A percentile compares a stretch with the other conserved stretches of the same genome.
phyloP scores from a whole-genome alignment of 2,888 invertebrate genomes.

The Cerastis leucographa region DNA sequence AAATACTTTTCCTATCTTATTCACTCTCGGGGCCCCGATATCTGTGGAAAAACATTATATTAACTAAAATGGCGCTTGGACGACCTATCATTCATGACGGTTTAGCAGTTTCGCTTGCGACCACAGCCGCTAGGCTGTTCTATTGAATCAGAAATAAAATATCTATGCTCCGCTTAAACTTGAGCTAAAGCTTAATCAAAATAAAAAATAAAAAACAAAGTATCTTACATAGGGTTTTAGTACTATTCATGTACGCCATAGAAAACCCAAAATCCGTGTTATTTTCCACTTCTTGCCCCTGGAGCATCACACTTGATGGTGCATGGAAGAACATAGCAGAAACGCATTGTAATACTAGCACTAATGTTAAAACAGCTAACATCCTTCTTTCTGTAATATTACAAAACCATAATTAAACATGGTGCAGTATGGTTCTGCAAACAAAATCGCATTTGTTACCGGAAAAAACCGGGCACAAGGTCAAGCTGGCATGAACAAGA shows the following conservation, averaged over 20 bases:
- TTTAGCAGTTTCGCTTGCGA: background rate
- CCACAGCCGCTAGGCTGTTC: background rate
- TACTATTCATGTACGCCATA: slow-evolving; percentile 28
- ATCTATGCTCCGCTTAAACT: background rate
- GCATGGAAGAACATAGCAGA: slow-evolving; percentile 49
- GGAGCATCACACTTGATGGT: slow-evolving; percentile 39
- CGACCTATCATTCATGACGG: background rate
- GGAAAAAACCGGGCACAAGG: too few species aligned
- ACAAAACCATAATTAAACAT: background rate
- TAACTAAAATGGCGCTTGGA: background rate
- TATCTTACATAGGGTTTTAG: slow-evolving; percentile 42
- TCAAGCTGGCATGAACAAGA: too few species aligned
- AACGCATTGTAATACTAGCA: slow-evolving; percentile 19
- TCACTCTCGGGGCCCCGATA: slow-evolving; percentile 54
- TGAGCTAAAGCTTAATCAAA: background rate
- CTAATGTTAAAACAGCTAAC: slow-evolving; percentile 5
- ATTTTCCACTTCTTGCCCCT: background rate
- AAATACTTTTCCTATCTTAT: slow-evolving; percentile 46
- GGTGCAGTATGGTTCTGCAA: background rate
- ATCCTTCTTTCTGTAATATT: slow-evolving; percentile 39
- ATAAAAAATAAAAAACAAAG: background rate
- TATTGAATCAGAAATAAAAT: background rate
- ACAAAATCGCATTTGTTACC: too few species aligned
- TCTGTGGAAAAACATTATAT: slow-evolving; percentile 15
- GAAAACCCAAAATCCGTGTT: slow-evolving; percentile 60